Conservation (phyloP, 2,113 vertebrate species). For the Pongo abelii region DNA sequence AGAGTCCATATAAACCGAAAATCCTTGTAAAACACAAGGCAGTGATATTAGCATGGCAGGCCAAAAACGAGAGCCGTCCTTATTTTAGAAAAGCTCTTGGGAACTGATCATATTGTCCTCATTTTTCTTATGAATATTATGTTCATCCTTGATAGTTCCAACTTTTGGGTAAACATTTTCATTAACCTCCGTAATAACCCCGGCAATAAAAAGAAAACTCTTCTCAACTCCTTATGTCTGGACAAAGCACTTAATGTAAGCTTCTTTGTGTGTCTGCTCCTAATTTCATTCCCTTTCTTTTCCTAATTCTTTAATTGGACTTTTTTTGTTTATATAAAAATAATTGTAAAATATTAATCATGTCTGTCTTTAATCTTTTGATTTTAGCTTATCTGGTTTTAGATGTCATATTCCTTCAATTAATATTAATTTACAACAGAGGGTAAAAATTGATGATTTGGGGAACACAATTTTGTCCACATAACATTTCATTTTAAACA, state of each 20-base stretch:
- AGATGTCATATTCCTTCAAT: not conserved
- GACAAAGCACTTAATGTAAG: not conserved
- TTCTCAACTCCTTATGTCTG: not conserved
- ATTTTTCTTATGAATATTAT: constrained; percentile 35
- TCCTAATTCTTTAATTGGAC: not conserved
- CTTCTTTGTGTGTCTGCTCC: not conserved
- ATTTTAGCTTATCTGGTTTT: constrained; percentile 24
- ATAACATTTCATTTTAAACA: constrained; percentile 10
- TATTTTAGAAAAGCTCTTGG: constrained; percentile 20
- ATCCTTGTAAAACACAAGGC: not conserved
- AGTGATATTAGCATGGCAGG: not conserved
- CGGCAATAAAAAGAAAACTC: not conserved
- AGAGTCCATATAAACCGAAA: not conserved
- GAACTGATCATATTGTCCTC: not conserved
- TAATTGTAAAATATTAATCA: constrained; percentile 16
- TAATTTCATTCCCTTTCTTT: constrained; percentile 26
- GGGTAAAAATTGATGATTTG: not conserved
- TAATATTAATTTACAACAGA: not conserved
- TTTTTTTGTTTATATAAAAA: not conserved
- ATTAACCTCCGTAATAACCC: not conserved
- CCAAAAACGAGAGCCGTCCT: not conserved
- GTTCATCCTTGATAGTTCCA: not conserved
- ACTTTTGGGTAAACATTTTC: constrained; percentile 22
- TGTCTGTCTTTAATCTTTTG: not conserved
- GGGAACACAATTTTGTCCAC: not conserved